These are phyloP conservation scores for Boulengeromyrus knoepffleri DNA, from an alignment of 2,113 vertebrate genomes.

Conservation along the genomic window DNA sequence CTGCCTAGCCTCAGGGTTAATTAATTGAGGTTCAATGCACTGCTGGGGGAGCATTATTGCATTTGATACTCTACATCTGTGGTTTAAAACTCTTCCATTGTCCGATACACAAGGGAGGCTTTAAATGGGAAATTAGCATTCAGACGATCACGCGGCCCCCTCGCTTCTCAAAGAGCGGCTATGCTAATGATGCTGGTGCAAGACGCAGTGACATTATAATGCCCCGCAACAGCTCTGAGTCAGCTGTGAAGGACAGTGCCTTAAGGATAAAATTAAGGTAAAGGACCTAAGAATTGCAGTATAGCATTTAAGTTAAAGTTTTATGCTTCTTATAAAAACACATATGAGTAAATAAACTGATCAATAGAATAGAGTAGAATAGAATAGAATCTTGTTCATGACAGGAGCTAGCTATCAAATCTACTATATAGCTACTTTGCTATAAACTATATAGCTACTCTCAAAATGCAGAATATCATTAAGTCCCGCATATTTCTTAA, in stretches of 20 bases:
- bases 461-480: not conserved
- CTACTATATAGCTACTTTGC: not conserved
- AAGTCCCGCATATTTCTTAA: not conserved
- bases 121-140: conserved; percentile 88
- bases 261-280: not conserved
- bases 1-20: conserved; percentile 85
- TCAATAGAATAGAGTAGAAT: not conserved
- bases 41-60: conserved; percentile 75
- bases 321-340: not conserved
- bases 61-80: conserved; percentile 85
- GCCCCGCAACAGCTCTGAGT: conserved; percentile 26
- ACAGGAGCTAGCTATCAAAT: not conserved
- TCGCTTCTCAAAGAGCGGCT: conserved; percentile 78
- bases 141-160: conserved; percentile 78
- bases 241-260: conserved; percentile 28
- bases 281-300: not conserved
- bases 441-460: not conserved
- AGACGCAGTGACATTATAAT: conserved; percentile 63
- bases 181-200: conserved; percentile 78
- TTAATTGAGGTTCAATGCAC: conserved; percentile 86
- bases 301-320: not conserved
- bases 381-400: not conserved
- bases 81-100: conserved; percentile 80
- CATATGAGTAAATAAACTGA: not conserved
- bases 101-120: conserved; percentile 73